Percentiles rank a stretch among this genome's conserved stretches.
Evolutionary conservation across 2,797 vertebrate species (phyloP).

Genomic region (Taeniopygia guttata): DNA sequence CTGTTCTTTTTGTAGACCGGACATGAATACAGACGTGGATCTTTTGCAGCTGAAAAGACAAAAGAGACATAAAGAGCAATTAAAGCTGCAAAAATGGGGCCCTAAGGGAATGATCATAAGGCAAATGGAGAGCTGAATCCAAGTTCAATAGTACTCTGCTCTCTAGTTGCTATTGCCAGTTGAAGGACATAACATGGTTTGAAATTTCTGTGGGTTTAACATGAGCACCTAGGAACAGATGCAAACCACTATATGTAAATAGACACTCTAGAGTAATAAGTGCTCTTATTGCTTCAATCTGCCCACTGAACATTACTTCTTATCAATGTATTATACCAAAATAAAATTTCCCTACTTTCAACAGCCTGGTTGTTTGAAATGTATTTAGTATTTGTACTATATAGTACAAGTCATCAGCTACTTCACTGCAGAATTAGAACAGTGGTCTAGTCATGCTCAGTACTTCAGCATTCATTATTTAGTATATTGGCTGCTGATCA

Average conservation of each 20-base stretch:
- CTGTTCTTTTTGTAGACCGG: constrained; percentile 92
- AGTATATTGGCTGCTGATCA: neutral
- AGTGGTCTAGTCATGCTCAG: neutral
- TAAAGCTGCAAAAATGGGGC: neutral
- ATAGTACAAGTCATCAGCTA: neutral
- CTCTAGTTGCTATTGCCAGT: neutral
- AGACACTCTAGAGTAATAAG: neutral
- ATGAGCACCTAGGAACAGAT: neutral
- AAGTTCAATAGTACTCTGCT: neutral
- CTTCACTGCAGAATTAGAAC: neutral
- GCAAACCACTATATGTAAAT: neutral
- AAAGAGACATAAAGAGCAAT: neutral
- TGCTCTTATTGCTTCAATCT: neutral
- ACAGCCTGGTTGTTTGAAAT: neutral
- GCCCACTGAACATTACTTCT: neutral
- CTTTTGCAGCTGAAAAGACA: constrained; percentile 72
- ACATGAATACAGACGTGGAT: constrained; percentile 85
- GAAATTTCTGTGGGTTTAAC: neutral
- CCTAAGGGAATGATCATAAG: neutral
- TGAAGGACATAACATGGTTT: neutral
- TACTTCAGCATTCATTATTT: neutral
- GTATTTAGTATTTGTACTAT: neutral
- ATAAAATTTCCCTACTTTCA: neutral
- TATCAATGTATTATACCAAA: neutral
- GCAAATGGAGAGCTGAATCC: neutral